These are phyloP conservation scores for Sakesphorus luctuosus DNA, from an alignment of 2,113 vertebrate species.

Conservation along the genomic window DNA sequence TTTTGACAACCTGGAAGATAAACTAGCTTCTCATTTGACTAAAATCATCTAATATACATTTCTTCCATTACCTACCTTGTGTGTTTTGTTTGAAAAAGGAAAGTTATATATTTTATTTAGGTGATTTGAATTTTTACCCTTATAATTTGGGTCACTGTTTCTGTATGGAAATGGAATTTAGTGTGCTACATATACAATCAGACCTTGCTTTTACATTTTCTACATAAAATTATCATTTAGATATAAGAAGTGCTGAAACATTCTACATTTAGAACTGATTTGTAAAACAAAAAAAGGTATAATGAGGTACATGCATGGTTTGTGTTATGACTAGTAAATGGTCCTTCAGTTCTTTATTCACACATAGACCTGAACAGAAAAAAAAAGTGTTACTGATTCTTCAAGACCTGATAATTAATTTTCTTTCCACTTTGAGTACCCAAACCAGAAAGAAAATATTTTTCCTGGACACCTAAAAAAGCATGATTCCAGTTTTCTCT, in stretches of 20 bases:
- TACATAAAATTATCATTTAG: neutral
- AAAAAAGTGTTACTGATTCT: neutral
- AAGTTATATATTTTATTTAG: neutral
- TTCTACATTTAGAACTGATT: neutral
- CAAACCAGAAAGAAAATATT: neutral
- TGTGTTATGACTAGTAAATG: neutral
- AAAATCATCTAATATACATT: neutral
- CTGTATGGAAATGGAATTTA: neutral
- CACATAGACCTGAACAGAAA: neutral
- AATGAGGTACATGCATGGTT: neutral
- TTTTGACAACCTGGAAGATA: neutral
- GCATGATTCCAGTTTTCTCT: neutral
- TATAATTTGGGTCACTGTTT: neutral
- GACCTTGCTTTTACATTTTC: neutral
- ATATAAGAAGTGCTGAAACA: neutral
- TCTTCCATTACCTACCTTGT: neutral
- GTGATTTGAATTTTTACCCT: neutral
- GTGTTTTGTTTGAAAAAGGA: neutral
- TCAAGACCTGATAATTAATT: neutral
- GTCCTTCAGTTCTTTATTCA: neutral
- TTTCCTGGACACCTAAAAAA: neutral
- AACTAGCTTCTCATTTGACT: neutral
- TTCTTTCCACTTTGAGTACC: neutral
- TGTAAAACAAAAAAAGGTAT: neutral
- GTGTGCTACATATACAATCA: neutral